Evolutionary conservation across 2,888 invertebrate genomes (phyloP).

Genomic region (Galeopsomyia nigrocyanea): DNA sequence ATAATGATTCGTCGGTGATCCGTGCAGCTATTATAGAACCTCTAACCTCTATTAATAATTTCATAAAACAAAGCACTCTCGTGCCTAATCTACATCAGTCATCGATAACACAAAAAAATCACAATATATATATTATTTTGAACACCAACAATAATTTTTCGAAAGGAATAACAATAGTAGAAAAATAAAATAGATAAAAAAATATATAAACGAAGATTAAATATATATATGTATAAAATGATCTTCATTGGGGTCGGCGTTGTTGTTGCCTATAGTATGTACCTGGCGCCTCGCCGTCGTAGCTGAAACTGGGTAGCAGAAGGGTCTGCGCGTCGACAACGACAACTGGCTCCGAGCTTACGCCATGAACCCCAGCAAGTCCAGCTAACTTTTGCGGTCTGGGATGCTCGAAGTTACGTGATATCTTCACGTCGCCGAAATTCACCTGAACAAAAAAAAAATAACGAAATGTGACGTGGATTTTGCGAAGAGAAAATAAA

Average conservation of each 20-base stretch:
- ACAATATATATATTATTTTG: background rate
- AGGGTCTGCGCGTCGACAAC: slow-evolving; percentile 94
- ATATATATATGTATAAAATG: too few species aligned
- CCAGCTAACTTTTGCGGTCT: slow-evolving; percentile 84
- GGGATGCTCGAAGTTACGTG: slow-evolving; percentile 84
- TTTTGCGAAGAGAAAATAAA: background rate
- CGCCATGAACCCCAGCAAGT: slow-evolving; percentile 85
- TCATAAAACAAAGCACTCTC: too few species aligned
- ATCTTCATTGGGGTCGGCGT: background rate
- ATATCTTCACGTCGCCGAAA: slow-evolving; percentile 89
- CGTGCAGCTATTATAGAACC: too few species aligned
- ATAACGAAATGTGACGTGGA: too few species aligned
- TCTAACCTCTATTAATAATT: too few species aligned
- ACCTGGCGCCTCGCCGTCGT: slow-evolving; percentile 95
- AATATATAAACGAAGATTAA: too few species aligned
- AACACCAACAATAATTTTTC: too few species aligned
- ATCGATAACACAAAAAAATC: too few species aligned
- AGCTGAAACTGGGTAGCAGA: slow-evolving; percentile 89
- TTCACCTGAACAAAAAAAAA: slow-evolving; percentile 76
- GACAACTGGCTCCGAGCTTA: slow-evolving; percentile 88
- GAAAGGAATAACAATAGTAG: too few species aligned
- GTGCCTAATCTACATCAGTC: too few species aligned
- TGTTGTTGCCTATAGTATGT: slow-evolving; percentile 53
- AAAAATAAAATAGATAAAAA: too few species aligned
- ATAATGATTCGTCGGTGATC: too few species aligned